Conservation (phyloP, 2,113 vertebrate species). For the Amazona vittata region DNA sequence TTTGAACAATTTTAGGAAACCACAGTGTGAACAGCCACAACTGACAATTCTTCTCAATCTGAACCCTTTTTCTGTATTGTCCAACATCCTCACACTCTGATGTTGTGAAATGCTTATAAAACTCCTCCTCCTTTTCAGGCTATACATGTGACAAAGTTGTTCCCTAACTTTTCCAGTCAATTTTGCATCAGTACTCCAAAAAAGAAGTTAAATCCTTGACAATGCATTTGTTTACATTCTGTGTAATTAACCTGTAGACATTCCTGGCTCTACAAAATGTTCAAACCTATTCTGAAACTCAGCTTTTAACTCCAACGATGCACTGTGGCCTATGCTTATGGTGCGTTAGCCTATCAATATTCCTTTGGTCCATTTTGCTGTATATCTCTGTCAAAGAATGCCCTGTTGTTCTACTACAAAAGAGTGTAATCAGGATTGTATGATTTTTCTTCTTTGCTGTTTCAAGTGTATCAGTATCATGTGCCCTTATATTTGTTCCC, state of each 20-base stretch:
- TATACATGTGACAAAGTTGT: not conserved
- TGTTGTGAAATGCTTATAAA: not conserved
- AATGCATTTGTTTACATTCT: fast-evolving
- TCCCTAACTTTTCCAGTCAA: not conserved
- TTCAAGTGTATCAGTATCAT: not conserved
- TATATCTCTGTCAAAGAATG: not conserved
- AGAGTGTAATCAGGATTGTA: not conserved
- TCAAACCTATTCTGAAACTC: not conserved
- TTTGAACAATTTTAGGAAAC: not conserved
- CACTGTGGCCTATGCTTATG: not conserved
- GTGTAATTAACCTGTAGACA: not conserved
- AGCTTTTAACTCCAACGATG: not conserved
- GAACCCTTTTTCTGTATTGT: not conserved
- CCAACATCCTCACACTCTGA: not conserved
- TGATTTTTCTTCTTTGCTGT: not conserved
- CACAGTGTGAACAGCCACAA: not conserved
- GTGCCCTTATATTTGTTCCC: not conserved
- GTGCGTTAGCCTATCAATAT: not conserved
- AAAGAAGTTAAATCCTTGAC: not conserved
- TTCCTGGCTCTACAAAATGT: not conserved
- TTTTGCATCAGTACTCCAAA: not conserved
- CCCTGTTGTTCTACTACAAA: not conserved
- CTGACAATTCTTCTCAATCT: not conserved
- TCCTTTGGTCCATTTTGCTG: not conserved
- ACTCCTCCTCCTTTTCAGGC: not conserved